Percentiles rank a stretch among this genome's conserved stretches.
phyloP scores from a whole-genome alignment of 2,888 invertebrate species.

The Muschampia plurimacula region DNA sequence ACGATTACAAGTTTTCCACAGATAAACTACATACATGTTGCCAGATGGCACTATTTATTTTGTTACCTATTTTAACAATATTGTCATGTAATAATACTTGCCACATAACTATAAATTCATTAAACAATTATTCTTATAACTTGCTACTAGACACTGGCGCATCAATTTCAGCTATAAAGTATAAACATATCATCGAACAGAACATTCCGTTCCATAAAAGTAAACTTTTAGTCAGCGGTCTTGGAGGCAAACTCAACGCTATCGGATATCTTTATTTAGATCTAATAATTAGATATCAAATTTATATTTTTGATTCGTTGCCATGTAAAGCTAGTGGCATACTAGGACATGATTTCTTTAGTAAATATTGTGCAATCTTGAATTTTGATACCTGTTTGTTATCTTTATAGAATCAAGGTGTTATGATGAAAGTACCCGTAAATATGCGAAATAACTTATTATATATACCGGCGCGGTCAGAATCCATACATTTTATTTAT shows the following conservation, averaged over 20 bases:
- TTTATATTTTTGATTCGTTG: slow-evolving; percentile 1
- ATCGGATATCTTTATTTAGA: slow-evolving; percentile 5
- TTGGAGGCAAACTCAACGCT: slow-evolving; percentile 2
- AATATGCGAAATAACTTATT: slow-evolving; percentile 6
- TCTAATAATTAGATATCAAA: background rate
- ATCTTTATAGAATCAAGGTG: background rate
- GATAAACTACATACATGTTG: too few species aligned
- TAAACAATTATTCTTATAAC: background rate
- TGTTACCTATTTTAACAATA: too few species aligned
- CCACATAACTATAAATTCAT: background rate
- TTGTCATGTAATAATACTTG: background rate
- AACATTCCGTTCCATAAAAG: slow-evolving; percentile 2
- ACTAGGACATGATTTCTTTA: slow-evolving; percentile 15
- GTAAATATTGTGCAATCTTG: slow-evolving; percentile 12
- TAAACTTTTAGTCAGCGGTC: background rate
- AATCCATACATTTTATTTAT: slow-evolving; percentile 29
- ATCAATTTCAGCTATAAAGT: slow-evolving; percentile 1
- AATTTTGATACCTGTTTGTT: background rate
- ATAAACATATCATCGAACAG: slow-evolving; percentile 3
- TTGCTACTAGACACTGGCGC: slow-evolving; percentile 1
- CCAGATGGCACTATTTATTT: too few species aligned
- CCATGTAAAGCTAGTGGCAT: slow-evolving; percentile 18
- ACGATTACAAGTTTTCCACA: too few species aligned
- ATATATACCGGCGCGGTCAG: slow-evolving; percentile 13
- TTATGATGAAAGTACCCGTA: background rate